Percentiles rank a stretch among this genome's conserved stretches.
phyloP scores from a whole-genome alignment of 2,888 invertebrate genomes.

The Polymixis flavicincta region DNA sequence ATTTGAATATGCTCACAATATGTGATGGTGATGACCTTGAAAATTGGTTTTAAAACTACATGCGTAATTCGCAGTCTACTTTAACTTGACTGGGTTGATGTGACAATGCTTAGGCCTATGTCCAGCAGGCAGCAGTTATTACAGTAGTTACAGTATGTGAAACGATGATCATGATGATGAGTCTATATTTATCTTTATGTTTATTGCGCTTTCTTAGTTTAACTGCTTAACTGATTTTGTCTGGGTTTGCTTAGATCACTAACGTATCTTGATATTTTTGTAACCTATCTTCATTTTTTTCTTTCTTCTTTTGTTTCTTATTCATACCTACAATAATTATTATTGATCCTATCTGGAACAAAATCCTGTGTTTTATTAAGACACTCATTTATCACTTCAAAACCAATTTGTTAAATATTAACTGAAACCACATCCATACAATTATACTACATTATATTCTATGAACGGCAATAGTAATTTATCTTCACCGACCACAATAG shows the following conservation, averaged over 20 bases:
- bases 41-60: no score
- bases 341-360: neutral
- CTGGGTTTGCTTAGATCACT: neutral
- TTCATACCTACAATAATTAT: neutral
- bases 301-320: no score
- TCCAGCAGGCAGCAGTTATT: neutral
- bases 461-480: conserved; percentile 84
- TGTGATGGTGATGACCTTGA: no score
- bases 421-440: conserved; percentile 74
- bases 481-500: conserved; percentile 87
- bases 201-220: neutral
- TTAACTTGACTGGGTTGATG: neutral
- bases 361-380: neutral
- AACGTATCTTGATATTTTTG: neutral
- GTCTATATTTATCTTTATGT: neutral
- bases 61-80: no score
- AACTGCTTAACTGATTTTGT: neutral
- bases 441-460: conserved; percentile 83
- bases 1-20: no score
- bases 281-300: no score
- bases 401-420: neutral
- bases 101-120: neutral
- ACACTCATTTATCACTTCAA: no score
- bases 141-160: no score
- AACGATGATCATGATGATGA: neutral